Conservation (phyloP, 2,113 vertebrate species). For the Ophiodon elongatus region DNA sequence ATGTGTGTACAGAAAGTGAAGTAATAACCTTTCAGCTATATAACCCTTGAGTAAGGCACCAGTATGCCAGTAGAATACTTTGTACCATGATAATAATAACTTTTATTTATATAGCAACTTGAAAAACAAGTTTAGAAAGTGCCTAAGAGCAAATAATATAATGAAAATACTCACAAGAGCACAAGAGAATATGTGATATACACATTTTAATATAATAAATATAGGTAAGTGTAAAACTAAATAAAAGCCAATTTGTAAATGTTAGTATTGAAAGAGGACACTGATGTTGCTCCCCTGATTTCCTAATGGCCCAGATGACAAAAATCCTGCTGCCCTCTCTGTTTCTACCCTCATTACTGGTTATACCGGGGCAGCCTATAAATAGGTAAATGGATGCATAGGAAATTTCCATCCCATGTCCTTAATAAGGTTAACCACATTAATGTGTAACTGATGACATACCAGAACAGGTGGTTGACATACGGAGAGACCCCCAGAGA, state of each 20-base stretch:
- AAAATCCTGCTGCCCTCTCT: no score
- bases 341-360: neutral
- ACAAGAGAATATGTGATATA: neutral
- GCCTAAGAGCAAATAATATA: neutral
- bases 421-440: neutral
- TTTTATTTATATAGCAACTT: neutral
- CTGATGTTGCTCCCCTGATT: neutral
- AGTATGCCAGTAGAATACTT: neutral
- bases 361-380: neutral
- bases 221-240: neutral
- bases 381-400: neutral
- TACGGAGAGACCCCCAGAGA: slow-evolving; percentile 93
- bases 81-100: neutral
- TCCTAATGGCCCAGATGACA: neutral
- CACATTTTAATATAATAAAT: neutral
- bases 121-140: neutral
- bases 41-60: neutral
- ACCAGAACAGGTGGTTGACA: slow-evolving; percentile 96
- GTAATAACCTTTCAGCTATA: neutral
- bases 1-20: neutral
- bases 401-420: neutral
- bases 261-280: neutral
- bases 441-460: slow-evolving; percentile 46
- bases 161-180: neutral
- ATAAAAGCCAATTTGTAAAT: neutral